Percentiles rank a stretch among this genome's conserved stretches.
Conservation (phyloP, 2,113 vertebrate species). For the Hemiprocne comata region DNA sequence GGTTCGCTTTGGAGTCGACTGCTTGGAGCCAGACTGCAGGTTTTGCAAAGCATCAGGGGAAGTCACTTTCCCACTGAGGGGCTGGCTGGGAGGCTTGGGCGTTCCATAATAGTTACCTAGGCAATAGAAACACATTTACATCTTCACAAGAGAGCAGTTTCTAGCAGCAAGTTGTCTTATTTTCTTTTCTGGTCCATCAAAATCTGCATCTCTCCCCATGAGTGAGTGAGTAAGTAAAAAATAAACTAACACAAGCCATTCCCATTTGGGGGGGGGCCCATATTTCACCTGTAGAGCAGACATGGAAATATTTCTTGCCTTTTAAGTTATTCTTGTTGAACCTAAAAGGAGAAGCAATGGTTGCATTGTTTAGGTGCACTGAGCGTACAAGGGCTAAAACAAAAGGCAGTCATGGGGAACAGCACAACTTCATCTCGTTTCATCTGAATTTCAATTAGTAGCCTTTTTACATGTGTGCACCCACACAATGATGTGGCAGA, state of each 20-base stretch:
- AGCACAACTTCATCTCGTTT: slow-evolving; percentile 70
- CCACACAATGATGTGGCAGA: slow-evolving; percentile 63
- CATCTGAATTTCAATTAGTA: slow-evolving; percentile 81
- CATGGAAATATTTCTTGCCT: slow-evolving; percentile 36
- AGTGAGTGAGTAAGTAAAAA: background rate
- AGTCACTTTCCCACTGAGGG: slow-evolving; percentile 95
- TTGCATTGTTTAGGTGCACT: slow-evolving; percentile 71
- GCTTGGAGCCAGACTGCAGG: slow-evolving; percentile 89
- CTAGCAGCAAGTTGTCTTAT: slow-evolving; percentile 8
- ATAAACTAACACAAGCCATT: background rate
- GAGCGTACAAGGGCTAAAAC: slow-evolving; percentile 65
- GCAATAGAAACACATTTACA: slow-evolving; percentile 87
- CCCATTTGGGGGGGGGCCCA: background rate
- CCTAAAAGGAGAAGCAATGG: slow-evolving; percentile 55
- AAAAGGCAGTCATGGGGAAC: slow-evolving; percentile 68
- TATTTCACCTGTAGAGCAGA: slow-evolving; percentile 41
- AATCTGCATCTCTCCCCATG: background rate
- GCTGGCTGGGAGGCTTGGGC: slow-evolving; percentile 96
- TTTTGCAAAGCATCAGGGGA: slow-evolving; percentile 92
- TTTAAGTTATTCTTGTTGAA: slow-evolving; percentile 20
- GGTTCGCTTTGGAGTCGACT: slow-evolving; percentile 91
- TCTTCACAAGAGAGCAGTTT: slow-evolving; percentile 70
- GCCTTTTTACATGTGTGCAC: slow-evolving; percentile 60
- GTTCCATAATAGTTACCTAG: slow-evolving; percentile 99
- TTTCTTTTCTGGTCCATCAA: background rate